Evolutionary conservation across 1,140 invertebrate genomes (phyloP).

Genomic region (Drosophila parabipectinata): DNA sequence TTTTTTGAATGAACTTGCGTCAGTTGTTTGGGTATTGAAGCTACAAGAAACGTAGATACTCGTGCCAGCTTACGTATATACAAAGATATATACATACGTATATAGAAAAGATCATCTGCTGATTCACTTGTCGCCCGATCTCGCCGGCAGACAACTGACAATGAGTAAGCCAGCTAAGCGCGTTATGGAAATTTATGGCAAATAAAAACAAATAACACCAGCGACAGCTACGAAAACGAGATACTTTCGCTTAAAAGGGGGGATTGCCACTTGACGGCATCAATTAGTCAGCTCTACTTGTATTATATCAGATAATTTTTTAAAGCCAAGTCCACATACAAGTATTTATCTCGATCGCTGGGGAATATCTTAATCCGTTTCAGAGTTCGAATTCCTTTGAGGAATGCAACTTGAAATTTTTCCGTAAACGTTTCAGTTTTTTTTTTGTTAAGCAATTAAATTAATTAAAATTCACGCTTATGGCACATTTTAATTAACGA

Average conservation of each 20-base stretch:
- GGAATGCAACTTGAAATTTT: conserved; percentile 41
- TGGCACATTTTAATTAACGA: conserved; percentile 73
- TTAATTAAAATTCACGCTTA: conserved; percentile 77
- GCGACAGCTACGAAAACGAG: conserved; percentile 25
- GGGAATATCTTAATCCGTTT: conserved; percentile 8
- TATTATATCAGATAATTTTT: background rate
- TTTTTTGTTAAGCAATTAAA: conserved; percentile 60
- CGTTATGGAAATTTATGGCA: conserved; percentile 72
- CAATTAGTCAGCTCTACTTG: conserved; percentile 52
- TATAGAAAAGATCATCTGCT: conserved; percentile 39
- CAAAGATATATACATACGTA: background rate
- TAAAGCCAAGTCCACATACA: background rate
- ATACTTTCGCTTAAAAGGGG: conserved; percentile 60
- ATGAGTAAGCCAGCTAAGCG: conserved; percentile 56
- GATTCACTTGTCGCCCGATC: conserved; percentile 58
- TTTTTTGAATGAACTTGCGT: conserved; percentile 71
- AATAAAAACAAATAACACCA: conserved; percentile 44
- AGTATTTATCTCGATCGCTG: background rate
- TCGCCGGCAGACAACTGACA: conserved; percentile 18
- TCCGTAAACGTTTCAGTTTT: conserved; percentile 29
- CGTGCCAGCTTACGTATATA: conserved; percentile 24
- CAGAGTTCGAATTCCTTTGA: conserved; percentile 8
- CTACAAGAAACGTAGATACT: conserved; percentile 21
- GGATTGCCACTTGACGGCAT: conserved; percentile 25
- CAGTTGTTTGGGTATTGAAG: conserved; percentile 33